phyloP scores from a whole-genome alignment of 1,140 invertebrate genomes.

The Phymastichus coffea region DNA sequence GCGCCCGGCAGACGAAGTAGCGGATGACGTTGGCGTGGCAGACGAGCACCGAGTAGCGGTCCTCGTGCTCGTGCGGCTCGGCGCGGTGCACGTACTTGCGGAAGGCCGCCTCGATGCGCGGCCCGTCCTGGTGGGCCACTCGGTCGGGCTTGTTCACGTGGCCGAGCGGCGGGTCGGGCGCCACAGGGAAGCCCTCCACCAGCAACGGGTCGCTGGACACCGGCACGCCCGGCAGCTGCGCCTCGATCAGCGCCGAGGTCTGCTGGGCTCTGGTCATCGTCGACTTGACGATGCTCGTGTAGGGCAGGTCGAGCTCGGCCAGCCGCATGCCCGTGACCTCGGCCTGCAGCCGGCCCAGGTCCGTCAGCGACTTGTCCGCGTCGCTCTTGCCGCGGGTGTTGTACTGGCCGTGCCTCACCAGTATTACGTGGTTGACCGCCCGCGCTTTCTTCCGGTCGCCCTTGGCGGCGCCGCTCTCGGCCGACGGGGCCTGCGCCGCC shows the following conservation, averaged over 20 bases:
- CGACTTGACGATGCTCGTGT: conserved; percentile 77
- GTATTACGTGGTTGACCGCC: conserved; percentile 86
- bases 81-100: conserved; percentile 92
- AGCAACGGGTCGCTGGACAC: conserved; percentile 68
- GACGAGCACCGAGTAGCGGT: conserved; percentile 90
- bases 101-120: conserved; percentile 96
- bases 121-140: too few relatives aligned
- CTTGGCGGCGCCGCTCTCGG: too few relatives aligned
- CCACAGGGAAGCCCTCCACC: conserved; percentile 90
- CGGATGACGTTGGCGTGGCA: conserved; percentile 98
- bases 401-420: conserved; percentile 96
- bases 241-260: conserved; percentile 81
- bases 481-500: too few relatives aligned
- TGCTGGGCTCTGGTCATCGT: conserved; percentile 93
- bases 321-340: conserved; percentile 76
- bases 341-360: conserved; percentile 78
- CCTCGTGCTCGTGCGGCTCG: conserved; percentile 72
- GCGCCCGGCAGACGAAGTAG: conserved; percentile 95
- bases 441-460: too few relatives aligned
- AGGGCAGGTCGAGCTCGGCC: conserved; percentile 74
- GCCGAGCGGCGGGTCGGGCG: conserved; percentile 87
- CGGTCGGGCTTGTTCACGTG: too few relatives aligned
- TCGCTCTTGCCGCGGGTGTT: conserved; percentile 73
- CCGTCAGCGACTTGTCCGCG: background rate
- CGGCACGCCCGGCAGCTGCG: conserved; percentile 62